These are phyloP conservation scores for Desmodus rotundus DNA, from an alignment of 2,113 vertebrate species.

Conservation along the genomic window DNA sequence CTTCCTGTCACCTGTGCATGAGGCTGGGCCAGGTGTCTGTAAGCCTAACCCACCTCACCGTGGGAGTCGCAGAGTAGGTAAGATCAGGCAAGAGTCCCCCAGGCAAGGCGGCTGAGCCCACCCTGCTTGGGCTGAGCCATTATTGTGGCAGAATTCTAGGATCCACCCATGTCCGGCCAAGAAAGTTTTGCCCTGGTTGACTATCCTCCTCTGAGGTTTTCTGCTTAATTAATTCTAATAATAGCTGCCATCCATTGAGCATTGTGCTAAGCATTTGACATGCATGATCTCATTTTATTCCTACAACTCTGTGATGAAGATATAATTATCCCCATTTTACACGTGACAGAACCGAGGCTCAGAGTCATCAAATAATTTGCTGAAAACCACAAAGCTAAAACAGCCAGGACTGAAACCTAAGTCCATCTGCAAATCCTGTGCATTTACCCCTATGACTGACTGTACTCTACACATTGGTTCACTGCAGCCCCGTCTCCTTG, in stretches of 20 bases:
- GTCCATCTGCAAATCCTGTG: background rate
- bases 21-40: background rate
- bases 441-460: background rate
- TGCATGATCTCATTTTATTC: slow-evolving; percentile 50
- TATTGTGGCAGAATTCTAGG: background rate
- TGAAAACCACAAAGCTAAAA: background rate
- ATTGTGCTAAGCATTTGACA: slow-evolving; percentile 37
- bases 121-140: background rate
- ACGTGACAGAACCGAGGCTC: slow-evolving; percentile 23
- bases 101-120: background rate
- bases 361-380: slow-evolving; percentile 37
- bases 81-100: background rate
- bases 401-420: background rate
- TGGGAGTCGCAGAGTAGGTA: background rate
- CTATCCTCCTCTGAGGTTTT: slow-evolving; percentile 33
- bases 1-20: background rate
- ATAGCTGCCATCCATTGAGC: slow-evolving; percentile 22
- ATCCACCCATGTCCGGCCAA: background rate
- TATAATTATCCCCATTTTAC: slow-evolving; percentile 52
- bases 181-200: background rate
- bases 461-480: background rate
- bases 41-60: background rate
- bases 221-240: slow-evolving; percentile 63
- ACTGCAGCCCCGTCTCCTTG: background rate
- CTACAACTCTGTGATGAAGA: background rate